phyloP scores from a whole-genome alignment of 2,113 vertebrate species.

The Thalassoma bifasciatum region DNA sequence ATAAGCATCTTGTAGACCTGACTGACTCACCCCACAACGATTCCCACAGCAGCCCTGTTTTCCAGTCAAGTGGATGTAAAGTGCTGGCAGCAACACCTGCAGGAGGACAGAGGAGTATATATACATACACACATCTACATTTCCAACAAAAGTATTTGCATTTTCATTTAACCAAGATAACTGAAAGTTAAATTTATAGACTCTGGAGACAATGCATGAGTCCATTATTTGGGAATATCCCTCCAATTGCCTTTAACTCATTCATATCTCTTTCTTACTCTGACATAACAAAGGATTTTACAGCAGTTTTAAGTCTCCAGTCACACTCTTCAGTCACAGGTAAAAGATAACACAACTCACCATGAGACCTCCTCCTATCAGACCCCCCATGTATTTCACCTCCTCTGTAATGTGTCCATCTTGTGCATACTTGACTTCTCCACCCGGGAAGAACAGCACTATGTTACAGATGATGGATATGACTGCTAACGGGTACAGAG shows the following conservation, averaged over 20 bases:
- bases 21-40: constrained; percentile 85
- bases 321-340: background rate
- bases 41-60: constrained; percentile 83
- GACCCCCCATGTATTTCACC: constrained; percentile 86
- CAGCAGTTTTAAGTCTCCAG: background rate
- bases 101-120: constrained; percentile 14
- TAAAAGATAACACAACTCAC: constrained; percentile 68
- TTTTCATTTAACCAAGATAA: background rate
- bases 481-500: constrained; percentile 80
- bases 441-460: constrained; percentile 84
- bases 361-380: constrained; percentile 84
- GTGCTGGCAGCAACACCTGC: constrained; percentile 83
- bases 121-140: too few relatives aligned
- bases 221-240: background rate
- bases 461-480: constrained; percentile 85
- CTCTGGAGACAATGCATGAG: background rate
- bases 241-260: background rate
- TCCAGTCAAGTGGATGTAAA: constrained; percentile 84
- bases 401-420: constrained; percentile 80
- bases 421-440: constrained; percentile 70
- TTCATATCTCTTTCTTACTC: background rate
- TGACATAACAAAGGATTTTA: background rate
- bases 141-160: too few relatives aligned
- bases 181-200: background rate
- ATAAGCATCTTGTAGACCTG: background rate